Conservation (phyloP, 2,797 vertebrate species). For the Bradypodion ventrale region DNA sequence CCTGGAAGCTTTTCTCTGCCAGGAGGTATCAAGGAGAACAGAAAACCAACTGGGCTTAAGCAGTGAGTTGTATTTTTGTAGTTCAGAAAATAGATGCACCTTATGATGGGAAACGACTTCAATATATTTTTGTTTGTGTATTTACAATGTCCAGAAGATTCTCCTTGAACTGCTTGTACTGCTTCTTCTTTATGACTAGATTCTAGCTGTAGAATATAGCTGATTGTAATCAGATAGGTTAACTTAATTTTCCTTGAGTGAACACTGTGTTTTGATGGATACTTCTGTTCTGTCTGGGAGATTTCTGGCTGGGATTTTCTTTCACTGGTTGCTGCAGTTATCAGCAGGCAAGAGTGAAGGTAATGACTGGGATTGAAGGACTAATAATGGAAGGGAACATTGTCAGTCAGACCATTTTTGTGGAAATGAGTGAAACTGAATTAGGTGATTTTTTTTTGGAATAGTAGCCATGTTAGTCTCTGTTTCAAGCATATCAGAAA, state of each 20-base stretch:
- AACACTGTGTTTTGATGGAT: background rate
- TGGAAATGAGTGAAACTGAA: background rate
- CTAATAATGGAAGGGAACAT: background rate
- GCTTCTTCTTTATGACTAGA: background rate
- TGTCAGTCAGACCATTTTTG: background rate
- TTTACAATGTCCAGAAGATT: background rate
- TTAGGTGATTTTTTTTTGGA: too few species aligned
- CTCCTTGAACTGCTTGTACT: background rate
- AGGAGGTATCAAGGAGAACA: background rate
- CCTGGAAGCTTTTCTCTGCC: slow-evolving; percentile 22
- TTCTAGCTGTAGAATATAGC: background rate
- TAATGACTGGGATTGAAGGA: background rate
- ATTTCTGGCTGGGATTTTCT: background rate
- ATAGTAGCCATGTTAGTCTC: too few species aligned
- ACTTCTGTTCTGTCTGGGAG: background rate
- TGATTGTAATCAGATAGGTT: background rate
- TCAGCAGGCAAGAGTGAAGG: background rate
- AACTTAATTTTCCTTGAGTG: background rate
- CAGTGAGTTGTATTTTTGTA: slow-evolving; percentile 57
- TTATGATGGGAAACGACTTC: background rate
- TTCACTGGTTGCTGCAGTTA: background rate
- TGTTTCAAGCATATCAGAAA: too few species aligned
- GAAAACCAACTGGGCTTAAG: slow-evolving; percentile 35
- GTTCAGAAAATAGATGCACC: background rate
- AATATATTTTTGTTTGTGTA: background rate